Evolutionary conservation across 2,888 invertebrate genomes (phyloP).

Genomic region (Euzetes globulus): DNA sequence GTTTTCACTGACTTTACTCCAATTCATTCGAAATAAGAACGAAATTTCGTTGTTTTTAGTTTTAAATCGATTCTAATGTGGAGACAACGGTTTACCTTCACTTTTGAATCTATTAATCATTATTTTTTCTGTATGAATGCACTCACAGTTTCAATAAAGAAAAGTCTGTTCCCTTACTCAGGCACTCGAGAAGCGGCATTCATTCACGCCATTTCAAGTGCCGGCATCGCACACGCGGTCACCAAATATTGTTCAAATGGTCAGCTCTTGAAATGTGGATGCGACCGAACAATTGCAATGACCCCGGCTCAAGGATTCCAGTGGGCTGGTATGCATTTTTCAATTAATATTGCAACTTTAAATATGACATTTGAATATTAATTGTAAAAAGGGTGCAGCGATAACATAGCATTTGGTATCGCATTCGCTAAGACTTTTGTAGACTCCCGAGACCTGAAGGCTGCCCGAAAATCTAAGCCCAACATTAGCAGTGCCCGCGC

Average conservation of each 20-base stretch:
- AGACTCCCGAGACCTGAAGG: slow-evolving; percentile 44
- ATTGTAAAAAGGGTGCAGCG: slow-evolving; percentile 69
- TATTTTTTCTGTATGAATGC: too few species aligned
- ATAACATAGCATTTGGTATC: slow-evolving; percentile 52
- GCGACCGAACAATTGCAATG: slow-evolving; percentile 54
- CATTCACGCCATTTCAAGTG: slow-evolving; percentile 77
- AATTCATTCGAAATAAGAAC: too few species aligned
- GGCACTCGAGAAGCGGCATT: slow-evolving; percentile 69
- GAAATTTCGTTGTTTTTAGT: too few species aligned
- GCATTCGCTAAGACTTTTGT: slow-evolving; percentile 45
- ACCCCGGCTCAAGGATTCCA: slow-evolving; percentile 49
- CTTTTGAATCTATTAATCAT: too few species aligned
- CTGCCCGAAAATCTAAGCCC: slow-evolving; percentile 40
- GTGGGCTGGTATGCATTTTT: slow-evolving; percentile 48
- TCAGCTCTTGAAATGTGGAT: slow-evolving; percentile 71
- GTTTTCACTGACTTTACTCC: too few species aligned
- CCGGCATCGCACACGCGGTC: slow-evolving; percentile 75
- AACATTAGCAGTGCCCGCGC: slow-evolving; percentile 43
- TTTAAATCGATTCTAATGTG: too few species aligned
- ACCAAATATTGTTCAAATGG: slow-evolving; percentile 78
- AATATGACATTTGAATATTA: too few species aligned
- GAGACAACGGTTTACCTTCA: too few species aligned
- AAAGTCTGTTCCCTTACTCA: slow-evolving; percentile 71
- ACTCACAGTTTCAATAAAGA: slow-evolving; percentile 61
- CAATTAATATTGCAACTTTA: too few species aligned